These are phyloP conservation scores for Phengaris alcon DNA, from an alignment of 2,888 invertebrate species.

Conservation along the genomic window DNA sequence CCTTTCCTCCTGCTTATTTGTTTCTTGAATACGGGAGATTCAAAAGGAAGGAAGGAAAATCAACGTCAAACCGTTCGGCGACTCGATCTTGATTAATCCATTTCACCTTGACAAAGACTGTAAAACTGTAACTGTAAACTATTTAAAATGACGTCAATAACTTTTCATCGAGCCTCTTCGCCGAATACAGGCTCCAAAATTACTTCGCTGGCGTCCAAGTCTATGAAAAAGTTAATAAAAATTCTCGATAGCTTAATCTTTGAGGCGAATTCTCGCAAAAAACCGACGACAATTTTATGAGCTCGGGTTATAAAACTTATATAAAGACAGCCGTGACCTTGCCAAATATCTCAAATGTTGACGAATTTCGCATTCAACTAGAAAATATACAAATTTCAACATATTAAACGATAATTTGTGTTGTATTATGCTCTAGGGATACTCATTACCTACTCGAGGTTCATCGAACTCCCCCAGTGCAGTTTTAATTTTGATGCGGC, in stretches of 20 bases:
- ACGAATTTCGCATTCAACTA: neutral
- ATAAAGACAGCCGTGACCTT: conserved; percentile 5
- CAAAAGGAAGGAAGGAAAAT: too few relatives aligned
- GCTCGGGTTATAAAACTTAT: conserved; percentile 2
- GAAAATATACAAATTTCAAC: too few relatives aligned
- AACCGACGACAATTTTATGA: conserved; percentile 7
- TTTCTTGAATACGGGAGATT: too few relatives aligned
- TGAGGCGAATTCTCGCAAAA: conserved; percentile 8
- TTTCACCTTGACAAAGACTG: neutral
- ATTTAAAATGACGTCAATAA: neutral
- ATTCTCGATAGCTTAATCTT: conserved; percentile 8
- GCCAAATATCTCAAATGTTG: neutral
- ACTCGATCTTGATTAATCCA: neutral
- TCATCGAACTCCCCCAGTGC: too few relatives aligned
- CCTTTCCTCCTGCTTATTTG: too few relatives aligned
- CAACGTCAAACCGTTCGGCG: too few relatives aligned
- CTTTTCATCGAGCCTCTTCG: neutral
- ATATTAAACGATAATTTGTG: neutral
- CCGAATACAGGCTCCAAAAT: neutral
- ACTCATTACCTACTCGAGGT: too few relatives aligned
- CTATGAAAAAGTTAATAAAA: conserved; percentile 17
- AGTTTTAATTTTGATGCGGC: too few relatives aligned
- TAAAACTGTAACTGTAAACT: neutral
- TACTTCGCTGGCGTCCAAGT: neutral
- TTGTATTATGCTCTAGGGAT: too few relatives aligned